These are phyloP conservation scores for Argya squamiceps DNA, from an alignment of 2,797 vertebrate genomes.

Conservation along the genomic window DNA sequence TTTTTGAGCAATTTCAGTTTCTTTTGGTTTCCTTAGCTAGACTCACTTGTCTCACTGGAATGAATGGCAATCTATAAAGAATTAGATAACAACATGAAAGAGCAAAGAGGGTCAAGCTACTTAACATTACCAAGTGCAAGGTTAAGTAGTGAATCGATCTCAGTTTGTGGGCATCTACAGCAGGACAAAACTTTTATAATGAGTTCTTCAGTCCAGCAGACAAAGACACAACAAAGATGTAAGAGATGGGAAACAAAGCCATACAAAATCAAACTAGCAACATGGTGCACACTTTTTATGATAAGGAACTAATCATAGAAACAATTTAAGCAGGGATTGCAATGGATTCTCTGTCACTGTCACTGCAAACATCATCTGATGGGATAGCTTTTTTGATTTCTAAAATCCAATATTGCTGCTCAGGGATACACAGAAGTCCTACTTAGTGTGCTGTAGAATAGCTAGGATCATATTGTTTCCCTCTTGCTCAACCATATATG, in stretches of 20 bases:
- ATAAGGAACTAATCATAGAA: neutral
- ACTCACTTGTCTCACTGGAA: neutral
- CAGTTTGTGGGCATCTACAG: neutral
- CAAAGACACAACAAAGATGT: neutral
- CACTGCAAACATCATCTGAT: neutral
- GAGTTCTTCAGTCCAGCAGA: neutral
- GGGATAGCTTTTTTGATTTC: neutral
- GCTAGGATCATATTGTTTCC: neutral
- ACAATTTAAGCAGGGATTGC: neutral
- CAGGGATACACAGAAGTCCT: neutral
- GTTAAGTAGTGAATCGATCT: neutral
- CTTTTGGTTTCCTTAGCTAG: neutral
- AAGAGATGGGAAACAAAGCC: neutral
- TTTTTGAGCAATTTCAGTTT: neutral
- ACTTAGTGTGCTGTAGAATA: neutral
- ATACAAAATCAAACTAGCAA: neutral
- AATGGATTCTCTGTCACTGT: neutral
- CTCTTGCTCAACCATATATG: neutral
- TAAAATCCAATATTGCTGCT: neutral
- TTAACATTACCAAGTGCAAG: neutral
- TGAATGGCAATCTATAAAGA: neutral
- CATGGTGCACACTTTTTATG: accelerated
- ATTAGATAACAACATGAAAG: neutral
- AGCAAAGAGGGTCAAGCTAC: neutral
- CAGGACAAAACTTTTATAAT: neutral